Evolutionary conservation across 2,113 vertebrate species (phyloP).

Genomic region (Oryzias melastigma): DNA sequence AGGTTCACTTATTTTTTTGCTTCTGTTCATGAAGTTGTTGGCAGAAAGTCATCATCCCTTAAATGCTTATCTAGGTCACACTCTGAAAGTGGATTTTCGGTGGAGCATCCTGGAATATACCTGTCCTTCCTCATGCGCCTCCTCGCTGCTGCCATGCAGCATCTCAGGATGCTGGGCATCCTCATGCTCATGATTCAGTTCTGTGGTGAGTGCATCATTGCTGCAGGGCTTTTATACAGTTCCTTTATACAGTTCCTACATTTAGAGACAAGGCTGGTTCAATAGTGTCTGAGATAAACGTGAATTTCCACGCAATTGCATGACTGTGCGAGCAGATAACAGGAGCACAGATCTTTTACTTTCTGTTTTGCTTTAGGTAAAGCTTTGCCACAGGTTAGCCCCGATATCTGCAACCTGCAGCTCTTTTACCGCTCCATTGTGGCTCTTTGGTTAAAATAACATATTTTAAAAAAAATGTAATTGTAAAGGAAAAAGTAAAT

Average conservation of each 20-base stretch:
- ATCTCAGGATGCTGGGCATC: conserved; percentile 18
- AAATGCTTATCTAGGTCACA: not conserved
- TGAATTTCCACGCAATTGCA: too few species aligned
- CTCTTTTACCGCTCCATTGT: too few species aligned
- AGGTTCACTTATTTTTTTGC: not conserved
- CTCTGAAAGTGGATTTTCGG: conserved; percentile 4
- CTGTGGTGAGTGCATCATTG: conserved; percentile 60
- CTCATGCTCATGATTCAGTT: conserved; percentile 35
- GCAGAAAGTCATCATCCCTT: not conserved
- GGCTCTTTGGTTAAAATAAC: too few species aligned
- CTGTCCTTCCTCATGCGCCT: not conserved
- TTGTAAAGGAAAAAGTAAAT: too few species aligned
- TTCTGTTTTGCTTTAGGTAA: too few species aligned
- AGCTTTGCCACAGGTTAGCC: too few species aligned
- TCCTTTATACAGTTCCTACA: not conserved
- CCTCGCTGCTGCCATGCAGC: conserved; percentile 21
- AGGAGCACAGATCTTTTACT: too few species aligned
- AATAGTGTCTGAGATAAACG: too few species aligned
- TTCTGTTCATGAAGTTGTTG: not conserved
- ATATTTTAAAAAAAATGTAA: too few species aligned
- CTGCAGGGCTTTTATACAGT: not conserved
- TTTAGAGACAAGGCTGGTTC: not conserved
- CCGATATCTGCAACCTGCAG: too few species aligned
- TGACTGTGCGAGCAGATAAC: too few species aligned
- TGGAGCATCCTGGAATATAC: not conserved